Conservation (phyloP, 2,888 invertebrate genomes). For the Ornithoptera priamus region DNA sequence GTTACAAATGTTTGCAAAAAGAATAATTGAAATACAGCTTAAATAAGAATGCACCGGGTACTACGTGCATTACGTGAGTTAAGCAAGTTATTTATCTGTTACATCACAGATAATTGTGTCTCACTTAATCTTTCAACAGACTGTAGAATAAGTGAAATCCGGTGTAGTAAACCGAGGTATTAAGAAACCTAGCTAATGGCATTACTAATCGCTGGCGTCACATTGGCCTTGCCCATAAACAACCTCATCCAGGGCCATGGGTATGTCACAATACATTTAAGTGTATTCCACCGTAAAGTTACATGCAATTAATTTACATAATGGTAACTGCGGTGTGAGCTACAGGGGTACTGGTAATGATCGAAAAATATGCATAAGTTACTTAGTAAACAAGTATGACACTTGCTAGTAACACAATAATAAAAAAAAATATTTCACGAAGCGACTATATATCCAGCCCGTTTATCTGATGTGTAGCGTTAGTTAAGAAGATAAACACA, state of each 20-base stretch:
- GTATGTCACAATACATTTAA: conserved; percentile 9
- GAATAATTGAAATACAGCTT: neutral
- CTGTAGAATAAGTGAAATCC: conserved; percentile 15
- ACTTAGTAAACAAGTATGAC: too few relatives aligned
- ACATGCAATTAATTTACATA: neutral
- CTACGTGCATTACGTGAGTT: conserved; percentile 14
- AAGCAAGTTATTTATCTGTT: conserved; percentile 27
- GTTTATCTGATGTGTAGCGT: too few relatives aligned
- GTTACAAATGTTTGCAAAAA: neutral
- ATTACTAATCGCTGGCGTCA: conserved; percentile 56
- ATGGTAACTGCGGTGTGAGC: neutral
- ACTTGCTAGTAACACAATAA: too few relatives aligned
- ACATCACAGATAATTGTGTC: conserved; percentile 12
- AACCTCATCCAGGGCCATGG: conserved; percentile 42
- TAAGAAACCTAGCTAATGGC: conserved; percentile 59
- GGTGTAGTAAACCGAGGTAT: conserved; percentile 30
- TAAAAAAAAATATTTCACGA: too few relatives aligned
- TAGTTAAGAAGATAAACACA: too few relatives aligned
- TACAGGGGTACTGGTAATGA: neutral
- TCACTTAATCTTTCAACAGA: conserved; percentile 22
- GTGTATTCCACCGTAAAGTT: conserved; percentile 4
- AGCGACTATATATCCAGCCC: too few relatives aligned
- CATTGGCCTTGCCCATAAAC: conserved; percentile 50
- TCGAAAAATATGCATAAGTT: too few relatives aligned
- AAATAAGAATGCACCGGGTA: conserved; percentile 1